Evolutionary conservation across 2,888 invertebrate species (phyloP).

Genomic region (Caenorhabditis plicata): DNA sequence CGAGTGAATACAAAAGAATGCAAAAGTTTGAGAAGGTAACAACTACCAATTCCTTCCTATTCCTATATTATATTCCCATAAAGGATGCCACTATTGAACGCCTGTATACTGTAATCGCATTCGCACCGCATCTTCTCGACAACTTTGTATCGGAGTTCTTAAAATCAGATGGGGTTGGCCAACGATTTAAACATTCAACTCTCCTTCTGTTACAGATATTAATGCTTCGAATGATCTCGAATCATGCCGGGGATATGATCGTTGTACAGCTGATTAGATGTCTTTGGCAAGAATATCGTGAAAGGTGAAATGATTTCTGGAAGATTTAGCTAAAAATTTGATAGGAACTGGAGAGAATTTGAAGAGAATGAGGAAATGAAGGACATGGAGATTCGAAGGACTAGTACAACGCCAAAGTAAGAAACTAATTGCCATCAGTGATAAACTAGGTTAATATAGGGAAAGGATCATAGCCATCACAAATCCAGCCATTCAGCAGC

Average conservation of each 20-base stretch:
- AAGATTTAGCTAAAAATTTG: not conserved
- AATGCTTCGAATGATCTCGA: conserved; percentile 62
- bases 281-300: conserved; percentile 43
- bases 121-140: conserved; percentile 55
- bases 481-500: no score
- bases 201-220: conserved; percentile 47
- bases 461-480: no score
- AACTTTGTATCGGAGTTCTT: conserved; percentile 57
- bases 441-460: no score
- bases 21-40: conserved; percentile 34
- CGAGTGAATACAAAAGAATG: conserved; percentile 34
- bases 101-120: conserved; percentile 48
- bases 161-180: conserved; percentile 57
- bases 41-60: not conserved
- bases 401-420: no score
- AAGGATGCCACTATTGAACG: conserved; percentile 33
- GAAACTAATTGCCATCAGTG: no score
- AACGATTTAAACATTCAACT: not conserved
- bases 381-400: conserved; percentile 26
- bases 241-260: conserved; percentile 61
- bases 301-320: conserved; percentile 6
- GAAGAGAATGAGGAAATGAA: conserved; percentile 55
- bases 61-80: not conserved
- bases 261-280: conserved; percentile 44
- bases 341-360: conserved; percentile 58